Base-by-base conservation (phyloP, 1,140 invertebrate genomes). In the Heliconius eleuchia region DNA sequence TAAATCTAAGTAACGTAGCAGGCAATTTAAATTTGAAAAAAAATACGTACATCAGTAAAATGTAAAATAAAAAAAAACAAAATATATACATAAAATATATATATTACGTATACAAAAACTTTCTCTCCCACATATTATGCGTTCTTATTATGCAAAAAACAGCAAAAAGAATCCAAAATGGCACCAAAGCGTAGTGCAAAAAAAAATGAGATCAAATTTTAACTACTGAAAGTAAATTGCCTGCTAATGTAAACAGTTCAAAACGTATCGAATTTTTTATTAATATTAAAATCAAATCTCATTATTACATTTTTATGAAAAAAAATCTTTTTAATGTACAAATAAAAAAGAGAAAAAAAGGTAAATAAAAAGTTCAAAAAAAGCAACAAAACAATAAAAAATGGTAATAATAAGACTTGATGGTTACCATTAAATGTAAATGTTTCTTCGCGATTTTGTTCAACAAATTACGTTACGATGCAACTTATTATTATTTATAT, bases 161-260 rank as follows among this genome's bases (percentile, higher is more conserved):
- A 27, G 27, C 60, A 74, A 80, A 85, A 66, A 66, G 16, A 88
- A 84, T 77, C 83, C 85, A 81, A 85, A 85, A 92, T 90, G 91
- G 90, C 90, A 92, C 91, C 87, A 82, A 88, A 90, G 86, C 86
- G 84, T 86, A 88, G 88, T 89, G 87, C 86, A 89, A 85, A 85
- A 76, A 23, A 23, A 87, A 87, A 89, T 94, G 91, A 94, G 92
- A 94, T 94, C 92, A 94, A 90, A 89, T 91, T 88, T 85, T 85
- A 80, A 84, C 77, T 80, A 86, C 81, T 84, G 83, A 88, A 82
- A 85, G 74, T 86, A 90, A 92, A 94, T 94, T 94, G 92, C 92
- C 92, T 92, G 92, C 91, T 90, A 85, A 75, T 78, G 75, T 77
- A 82, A 84, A 86, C 77, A 86, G 83, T 90, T 88, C 83, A 86